Evolutionary conservation across 2,888 invertebrate genomes (phyloP).

Genomic region (Lasioglossum morio): DNA sequence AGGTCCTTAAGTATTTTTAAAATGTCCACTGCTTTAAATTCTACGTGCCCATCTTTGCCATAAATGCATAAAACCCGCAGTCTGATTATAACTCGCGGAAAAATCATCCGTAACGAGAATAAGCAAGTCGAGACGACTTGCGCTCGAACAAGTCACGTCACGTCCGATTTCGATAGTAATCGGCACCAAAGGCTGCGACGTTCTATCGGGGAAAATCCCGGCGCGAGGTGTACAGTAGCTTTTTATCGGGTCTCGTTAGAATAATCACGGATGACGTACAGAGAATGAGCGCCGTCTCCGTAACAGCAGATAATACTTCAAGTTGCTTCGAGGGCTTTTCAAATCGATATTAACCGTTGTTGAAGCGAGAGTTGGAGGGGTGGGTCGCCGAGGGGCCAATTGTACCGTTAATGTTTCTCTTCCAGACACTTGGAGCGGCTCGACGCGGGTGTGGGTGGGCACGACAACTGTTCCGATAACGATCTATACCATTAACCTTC

Average conservation of each 20-base stretch:
- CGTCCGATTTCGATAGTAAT: not conserved
- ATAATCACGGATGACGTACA: not conserved
- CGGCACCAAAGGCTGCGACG: not conserved
- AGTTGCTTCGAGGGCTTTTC: slow-evolving; percentile 34
- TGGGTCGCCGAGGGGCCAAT: slow-evolving; percentile 50
- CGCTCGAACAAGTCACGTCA: not conserved
- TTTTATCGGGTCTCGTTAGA: slow-evolving; percentile 2
- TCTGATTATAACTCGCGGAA: not conserved
- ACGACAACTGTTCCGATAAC: slow-evolving; percentile 63
- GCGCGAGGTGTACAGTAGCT: not conserved
- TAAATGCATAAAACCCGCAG: no score
- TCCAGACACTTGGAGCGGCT: slow-evolving; percentile 38
- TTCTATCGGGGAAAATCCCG: not conserved
- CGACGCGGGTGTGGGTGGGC: slow-evolving; percentile 19
- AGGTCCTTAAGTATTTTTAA: no score
- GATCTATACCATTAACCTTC: slow-evolving; percentile 67
- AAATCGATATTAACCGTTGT: slow-evolving; percentile 56
- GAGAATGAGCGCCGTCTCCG: not conserved
- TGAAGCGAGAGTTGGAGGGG: slow-evolving; percentile 30
- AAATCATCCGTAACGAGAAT: not conserved
- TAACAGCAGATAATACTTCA: slow-evolving; percentile 34
- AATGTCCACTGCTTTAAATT: no score
- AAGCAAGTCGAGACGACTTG: not conserved
- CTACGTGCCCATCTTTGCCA: no score
- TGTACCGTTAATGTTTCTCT: slow-evolving; percentile 62